Evolutionary conservation across 2,888 invertebrate species (phyloP), one percentile per base, ranked within the genome.

Genomic region (Drosophila histrio): DNA sequence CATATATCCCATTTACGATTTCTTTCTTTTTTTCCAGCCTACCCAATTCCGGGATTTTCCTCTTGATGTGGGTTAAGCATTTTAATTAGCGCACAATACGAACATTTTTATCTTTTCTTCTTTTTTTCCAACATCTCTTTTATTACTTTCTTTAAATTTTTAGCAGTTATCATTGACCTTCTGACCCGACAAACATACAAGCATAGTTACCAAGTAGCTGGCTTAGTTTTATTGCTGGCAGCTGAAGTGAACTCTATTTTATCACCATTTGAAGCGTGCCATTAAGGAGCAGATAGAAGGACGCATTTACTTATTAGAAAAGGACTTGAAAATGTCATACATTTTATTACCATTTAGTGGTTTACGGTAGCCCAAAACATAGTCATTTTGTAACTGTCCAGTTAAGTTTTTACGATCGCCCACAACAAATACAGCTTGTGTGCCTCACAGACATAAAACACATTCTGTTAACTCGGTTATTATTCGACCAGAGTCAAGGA

Each of bases 31-130:
- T 32, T 53, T 38, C 24, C 46, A 52, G 56, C 49, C 59, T 58
- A 17, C 34, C 59, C 59, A 49, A 60, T 68, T 52, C 50, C 22
- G 58, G 74, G 77, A 82, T 71, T 81, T 84, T 67, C 60, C 50
- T 52, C 72, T 79, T 82, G 85, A 82, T 82, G 81, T 79, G 81
- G 86, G 87, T 84, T 84, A 86, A 85, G 84, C 87, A 86, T 85
- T 85, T 85, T 85, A 87, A 85, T 85, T 84, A 85, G 81, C 77
- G 58, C 66, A 77, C 79, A 77, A 77, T 81, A 58, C 52, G 62
- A 57, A 56, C 43, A 58, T 58, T 49, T 41, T 36, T 34, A 38
- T 43, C 11, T 24, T 39, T 49, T 41, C 26, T 28, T 39, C 11
- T 9, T 21, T 13, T 21, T 21, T 13, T 21, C 9, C 53, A 9